A percentile compares a stretch with the other conserved stretches of the same genome.
Conservation (phyloP, 2,888 invertebrate species). For the Caenorhabditis zanzibari region DNA sequence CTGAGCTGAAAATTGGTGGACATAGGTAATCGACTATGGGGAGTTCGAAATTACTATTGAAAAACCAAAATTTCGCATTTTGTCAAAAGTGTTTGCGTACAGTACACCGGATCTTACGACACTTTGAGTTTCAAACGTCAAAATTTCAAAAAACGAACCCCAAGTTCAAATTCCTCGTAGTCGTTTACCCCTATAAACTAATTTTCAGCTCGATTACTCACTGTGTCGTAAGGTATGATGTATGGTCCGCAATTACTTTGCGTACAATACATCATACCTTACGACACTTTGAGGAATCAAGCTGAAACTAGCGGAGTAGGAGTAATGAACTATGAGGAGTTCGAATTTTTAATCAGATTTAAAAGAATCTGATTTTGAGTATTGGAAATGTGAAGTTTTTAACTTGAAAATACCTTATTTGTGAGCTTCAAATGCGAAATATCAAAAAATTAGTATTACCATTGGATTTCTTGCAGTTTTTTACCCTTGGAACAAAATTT, state of each 20-base stretch:
- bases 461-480: neutral
- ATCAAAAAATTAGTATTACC: neutral
- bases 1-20: too few species aligned
- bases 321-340: neutral
- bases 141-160: too few species aligned
- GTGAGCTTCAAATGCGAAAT: neutral
- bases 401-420: too few species aligned
- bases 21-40: too few species aligned
- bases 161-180: too few species aligned
- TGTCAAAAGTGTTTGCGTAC: neutral
- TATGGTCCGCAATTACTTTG: neutral
- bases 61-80: too few species aligned
- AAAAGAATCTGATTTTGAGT: too few species aligned
- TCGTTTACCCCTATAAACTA: too few species aligned
- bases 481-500: neutral
- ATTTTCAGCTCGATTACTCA: neutral
- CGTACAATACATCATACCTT: neutral
- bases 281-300: neutral
- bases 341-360: too few species aligned
- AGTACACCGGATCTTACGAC: neutral
- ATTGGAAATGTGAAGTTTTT: too few species aligned
- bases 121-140: too few species aligned
- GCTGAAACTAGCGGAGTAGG: neutral
- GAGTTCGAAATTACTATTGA: too few species aligned
- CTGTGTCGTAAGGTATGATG: slow-evolving; percentile 9